Evolutionary conservation across 2,888 invertebrate genomes (phyloP).

Genomic region (Scaptomyza parva): DNA sequence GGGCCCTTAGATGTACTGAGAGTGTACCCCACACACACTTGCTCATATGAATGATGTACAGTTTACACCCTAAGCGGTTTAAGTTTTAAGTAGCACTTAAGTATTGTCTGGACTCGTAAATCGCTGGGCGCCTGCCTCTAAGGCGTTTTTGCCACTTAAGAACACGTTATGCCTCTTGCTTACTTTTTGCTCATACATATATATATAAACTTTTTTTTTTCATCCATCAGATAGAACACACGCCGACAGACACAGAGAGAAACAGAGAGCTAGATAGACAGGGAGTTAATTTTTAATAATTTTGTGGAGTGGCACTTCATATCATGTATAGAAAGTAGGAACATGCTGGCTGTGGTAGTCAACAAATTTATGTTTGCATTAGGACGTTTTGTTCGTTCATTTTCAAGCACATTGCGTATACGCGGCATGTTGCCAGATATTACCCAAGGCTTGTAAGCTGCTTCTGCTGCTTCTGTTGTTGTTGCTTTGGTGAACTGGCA

Average conservation of each 20-base stretch:
- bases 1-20: slow-evolving; percentile 32
- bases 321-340: slow-evolving; percentile 16
- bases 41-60: slow-evolving; percentile 47
- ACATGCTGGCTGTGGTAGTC: background rate
- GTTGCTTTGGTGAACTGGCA: slow-evolving; percentile 23
- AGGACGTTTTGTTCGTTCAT: slow-evolving; percentile 51
- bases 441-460: background rate
- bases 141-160: slow-evolving; percentile 58
- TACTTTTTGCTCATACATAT: slow-evolving; percentile 24
- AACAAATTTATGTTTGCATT: slow-evolving; percentile 39
- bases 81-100: slow-evolving; percentile 81
- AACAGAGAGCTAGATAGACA: background rate
- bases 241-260: background rate
- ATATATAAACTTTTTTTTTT: slow-evolving; percentile 3
- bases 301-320: slow-evolving; percentile 10
- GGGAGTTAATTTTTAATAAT: slow-evolving; percentile 48
- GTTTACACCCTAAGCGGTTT: slow-evolving; percentile 69
- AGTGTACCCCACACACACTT: slow-evolving; percentile 24
- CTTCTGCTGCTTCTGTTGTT: slow-evolving; percentile 5
- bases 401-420: slow-evolving; percentile 57
- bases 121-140: slow-evolving; percentile 58
- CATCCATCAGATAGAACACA: background rate
- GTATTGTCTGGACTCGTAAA: slow-evolving; percentile 75
- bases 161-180: slow-evolving; percentile 54
- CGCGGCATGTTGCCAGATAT: slow-evolving; percentile 36